Evolutionary conservation across 2,797 vertebrate species (phyloP), one percentile per base, ranked within the genome.

Genomic region (Gobionotothen gibberifrons): DNA sequence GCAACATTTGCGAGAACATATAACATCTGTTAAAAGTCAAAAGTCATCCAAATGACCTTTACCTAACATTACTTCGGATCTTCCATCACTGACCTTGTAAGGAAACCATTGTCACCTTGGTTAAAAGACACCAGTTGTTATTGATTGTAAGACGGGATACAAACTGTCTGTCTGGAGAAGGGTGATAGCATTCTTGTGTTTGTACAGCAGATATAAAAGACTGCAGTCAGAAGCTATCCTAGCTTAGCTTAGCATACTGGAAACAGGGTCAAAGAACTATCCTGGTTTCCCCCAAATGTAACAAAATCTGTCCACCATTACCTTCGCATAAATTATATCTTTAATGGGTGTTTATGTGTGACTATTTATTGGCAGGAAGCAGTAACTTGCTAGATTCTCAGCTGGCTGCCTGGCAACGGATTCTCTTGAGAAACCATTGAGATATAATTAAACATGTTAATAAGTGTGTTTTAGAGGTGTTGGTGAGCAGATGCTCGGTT

Each of bases 321-420:
- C 46, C 29, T 29, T 40, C 5, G 5, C 39, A 60, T 14, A 32
- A 3, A 7, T 42, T 3, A 15, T 5, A 4, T 42, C 21, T 29
- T 15, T 74, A 63, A 9, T 0, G 3, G 16, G 3, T 0, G 9
- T 13, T 32, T 36, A 42, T 40, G 29, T 72, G 19, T 16, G 17
- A 21, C 4, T 46, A 55, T n/a, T 6, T 51, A 22, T 57, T 58
- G 53, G 11, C 32, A 9, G 32, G 32, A 36, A 47, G 15, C 39
- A 26, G 17, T 14, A 22, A 4, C 53, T 17, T 43, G 36, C 54
- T 58, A 32, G 40, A 19, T 52, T 72, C 51, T 40, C 19, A 55
- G 69, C 48, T 46, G n/a, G 40, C 44, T 39, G 32, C 14, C 8
- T 42, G n/a, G 17, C n/a, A 75, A 47, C 55, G 14, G n/a, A 75